Evolutionary conservation across 2,113 vertebrate genomes (phyloP), one percentile per base, ranked within the genome.

Genomic region (Leiothrix lutea): DNA sequence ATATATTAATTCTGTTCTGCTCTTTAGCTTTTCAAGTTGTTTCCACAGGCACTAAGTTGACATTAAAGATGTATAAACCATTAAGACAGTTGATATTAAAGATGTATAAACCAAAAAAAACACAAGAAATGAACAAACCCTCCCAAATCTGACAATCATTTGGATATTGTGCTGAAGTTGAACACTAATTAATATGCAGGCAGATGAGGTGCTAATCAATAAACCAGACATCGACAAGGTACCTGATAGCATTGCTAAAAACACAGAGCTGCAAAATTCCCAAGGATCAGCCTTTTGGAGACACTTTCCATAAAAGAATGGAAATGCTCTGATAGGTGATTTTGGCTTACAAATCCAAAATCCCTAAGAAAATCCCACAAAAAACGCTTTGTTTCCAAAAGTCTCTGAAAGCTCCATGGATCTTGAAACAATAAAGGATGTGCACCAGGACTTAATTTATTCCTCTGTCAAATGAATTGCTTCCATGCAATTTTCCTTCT

Each of bases 381-480:
- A 48, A 29, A 62, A 80, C 12, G 3, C 20, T 93, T 85, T 78
- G 19, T 67, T 86, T 90, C 36, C 40, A 80, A 61, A 88, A 38
- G 26, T 24, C 56, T 61, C 20, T 38, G 54, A 83, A 90, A 58
- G 6, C 18, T 80, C n/a, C 6, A 2, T 5, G 13, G 74, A 57
- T 73, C 54, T 87, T 88, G 72, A 93, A 94, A 69, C 48, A 86
- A 67, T 92, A 92, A 92, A 70, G 69, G 54, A 64, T 26, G 50
- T 54, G 75, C 75, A 62, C 9, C 51, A 62, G 47, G 24, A 44
- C 42, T 51, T 67, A 86, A 90, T 95, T 90, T 83, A 88, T 78
- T 84, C 24, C 80, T 94, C 66, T 74, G 48, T 67, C 67, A 90
- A 88, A 93, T 86, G 6, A 96, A 95, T 94, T 93, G 26, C 60